Percentiles rank a stretch among this genome's conserved stretches.
Evolutionary conservation across 2,888 invertebrate genomes (phyloP).

Genomic region (Cataglyphis livida): DNA sequence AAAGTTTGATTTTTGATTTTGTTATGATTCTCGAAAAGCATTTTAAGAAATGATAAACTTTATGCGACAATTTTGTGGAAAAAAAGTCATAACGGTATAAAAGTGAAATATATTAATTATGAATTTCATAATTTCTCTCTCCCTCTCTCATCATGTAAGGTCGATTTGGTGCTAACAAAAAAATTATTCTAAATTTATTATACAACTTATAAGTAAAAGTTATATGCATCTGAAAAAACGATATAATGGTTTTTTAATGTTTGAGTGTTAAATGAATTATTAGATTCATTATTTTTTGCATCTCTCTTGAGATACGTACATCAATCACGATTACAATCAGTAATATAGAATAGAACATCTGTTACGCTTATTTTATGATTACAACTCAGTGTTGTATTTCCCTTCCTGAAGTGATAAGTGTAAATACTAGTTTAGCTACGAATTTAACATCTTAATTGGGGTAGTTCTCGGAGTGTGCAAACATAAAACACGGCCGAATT

Average conservation of each 20-base stretch:
- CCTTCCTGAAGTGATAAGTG: conserved; percentile 47
- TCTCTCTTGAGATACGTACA: conserved; percentile 14
- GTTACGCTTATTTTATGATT: conserved; percentile 35
- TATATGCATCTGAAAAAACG: background rate
- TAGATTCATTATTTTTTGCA: conserved; percentile 34
- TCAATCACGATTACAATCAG: conserved; percentile 32
- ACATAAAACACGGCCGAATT: conserved; percentile 28
- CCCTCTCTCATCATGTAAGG: background rate
- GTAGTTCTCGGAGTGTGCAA: conserved; percentile 45
- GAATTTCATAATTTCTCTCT: background rate
- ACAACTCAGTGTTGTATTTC: conserved; percentile 14
- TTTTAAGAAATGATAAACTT: background rate
- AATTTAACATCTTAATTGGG: conserved; percentile 51
- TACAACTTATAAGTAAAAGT: background rate
- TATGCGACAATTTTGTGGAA: background rate
- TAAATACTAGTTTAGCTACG: conserved; percentile 48
- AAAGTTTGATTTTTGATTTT: background rate
- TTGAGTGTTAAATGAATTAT: conserved; percentile 2
- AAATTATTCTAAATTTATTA: background rate
- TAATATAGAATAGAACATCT: conserved; percentile 45
- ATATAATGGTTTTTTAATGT: background rate
- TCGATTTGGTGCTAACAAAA: background rate
- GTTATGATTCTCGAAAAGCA: background rate
- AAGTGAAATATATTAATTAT: background rate
- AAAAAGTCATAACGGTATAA: background rate